Evolutionary conservation across 2,888 invertebrate species (phyloP), one percentile per base, ranked within the genome.

Genomic region (Cataglyphis altisquamis): DNA sequence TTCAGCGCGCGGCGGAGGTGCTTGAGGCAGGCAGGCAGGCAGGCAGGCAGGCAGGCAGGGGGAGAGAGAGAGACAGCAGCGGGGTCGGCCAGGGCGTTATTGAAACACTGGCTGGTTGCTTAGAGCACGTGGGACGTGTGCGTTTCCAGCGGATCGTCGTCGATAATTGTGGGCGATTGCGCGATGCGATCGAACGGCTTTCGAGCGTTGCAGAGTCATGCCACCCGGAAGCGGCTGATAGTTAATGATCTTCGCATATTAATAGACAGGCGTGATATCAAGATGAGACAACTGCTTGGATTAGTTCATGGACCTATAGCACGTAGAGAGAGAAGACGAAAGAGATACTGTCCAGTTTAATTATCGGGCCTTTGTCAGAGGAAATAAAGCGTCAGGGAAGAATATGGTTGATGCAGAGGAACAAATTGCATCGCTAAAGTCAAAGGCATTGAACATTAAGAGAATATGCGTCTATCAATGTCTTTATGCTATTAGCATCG

Each of bases 161-260:
- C 72, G 72, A 84, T 84, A 84, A 84, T 77, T 72, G 75, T 83
- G 75, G 82, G 82, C 64, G 77, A 75, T 75, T 64, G 62, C 48
- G n/a, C 60, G 74, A 74, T 67, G 73, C 82, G 21, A 25, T 25
- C 45, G 60, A 45, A 55, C 15, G 73, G 52, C 67, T 75, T 39
- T 75, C 68, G 66, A 73, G 39, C 72, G n/a, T 45, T 29, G 72
- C 57, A 32, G 21, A 80, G 73, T 72, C 73, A 73, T 73, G 45
- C 45, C 41, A 72, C 73, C 73, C 78, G 78, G 78, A 80, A 80
- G 78, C 73, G 36, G 12, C 32, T 72, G 72, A 25, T n/a, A 60
- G 78, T 60, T 80, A 73, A 80, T 73, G 60, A 80, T 80, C 78
- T 60, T 45, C 60, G 78, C 36, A 60, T 73, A 80, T 80, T 73